Percentiles rank a stretch among this genome's conserved stretches.
phyloP scores from a whole-genome alignment of 2,113 vertebrate genomes.

The Tetrao urogallus region DNA sequence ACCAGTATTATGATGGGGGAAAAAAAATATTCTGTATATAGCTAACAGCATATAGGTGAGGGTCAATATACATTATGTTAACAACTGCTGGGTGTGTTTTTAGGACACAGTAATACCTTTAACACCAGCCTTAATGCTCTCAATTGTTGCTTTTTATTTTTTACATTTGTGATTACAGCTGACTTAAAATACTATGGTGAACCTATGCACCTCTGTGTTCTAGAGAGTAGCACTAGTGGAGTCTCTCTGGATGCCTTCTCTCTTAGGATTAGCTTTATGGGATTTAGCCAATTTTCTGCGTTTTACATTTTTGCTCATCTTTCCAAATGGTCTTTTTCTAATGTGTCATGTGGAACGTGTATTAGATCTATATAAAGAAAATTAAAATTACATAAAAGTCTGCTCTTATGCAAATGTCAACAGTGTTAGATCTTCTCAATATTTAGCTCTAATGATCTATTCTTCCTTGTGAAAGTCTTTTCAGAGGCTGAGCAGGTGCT shows the following conservation, averaged over 20 bases:
- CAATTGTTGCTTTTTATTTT: not conserved
- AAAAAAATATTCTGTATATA: not conserved
- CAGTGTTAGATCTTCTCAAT: not conserved
- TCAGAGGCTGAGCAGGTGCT: not conserved
- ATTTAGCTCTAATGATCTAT: not conserved
- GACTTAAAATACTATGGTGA: not conserved
- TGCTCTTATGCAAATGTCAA: not conserved
- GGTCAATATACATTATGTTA: not conserved
- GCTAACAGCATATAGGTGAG: not conserved
- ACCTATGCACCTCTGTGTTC: not conserved
- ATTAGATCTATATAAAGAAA: not conserved
- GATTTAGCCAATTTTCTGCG: not conserved
- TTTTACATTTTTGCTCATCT: not conserved
- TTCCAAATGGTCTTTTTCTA: not conserved
- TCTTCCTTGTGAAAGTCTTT: not conserved
- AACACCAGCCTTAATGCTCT: not conserved
- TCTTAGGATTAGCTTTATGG: not conserved
- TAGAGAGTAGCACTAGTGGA: not conserved
- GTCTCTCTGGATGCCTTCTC: not conserved
- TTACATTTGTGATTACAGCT: not conserved
- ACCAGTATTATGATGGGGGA: not conserved
- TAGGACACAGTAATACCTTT: not conserved
- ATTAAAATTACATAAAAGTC: not conserved
- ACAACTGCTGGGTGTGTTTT: not conserved
- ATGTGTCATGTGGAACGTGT: not conserved